Evolutionary conservation across 2,888 invertebrate species (phyloP), one percentile per base, ranked within the genome.

Genomic region (Lycocerus yunnanus): DNA sequence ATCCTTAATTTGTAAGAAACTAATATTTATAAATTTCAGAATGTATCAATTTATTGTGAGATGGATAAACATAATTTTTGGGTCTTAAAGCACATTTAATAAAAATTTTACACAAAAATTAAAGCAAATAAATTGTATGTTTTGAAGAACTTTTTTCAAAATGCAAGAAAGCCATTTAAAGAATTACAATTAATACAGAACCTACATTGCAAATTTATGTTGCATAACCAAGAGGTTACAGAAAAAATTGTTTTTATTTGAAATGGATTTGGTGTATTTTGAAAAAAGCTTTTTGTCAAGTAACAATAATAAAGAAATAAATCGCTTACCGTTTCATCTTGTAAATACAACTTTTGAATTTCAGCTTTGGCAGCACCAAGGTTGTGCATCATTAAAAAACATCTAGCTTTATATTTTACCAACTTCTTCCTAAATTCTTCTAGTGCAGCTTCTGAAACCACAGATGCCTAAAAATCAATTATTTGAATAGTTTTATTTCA

Each of bases 391-490:
- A 90, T 88, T 18, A 93, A 84, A 81, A 90, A 90, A 84, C 92
- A 92, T 74, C 90, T 87, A 1, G 90, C 88, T 84, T 91, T 91
- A 83, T 90, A 92, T 84, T 90, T 89, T 18, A 89, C 84, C 18
- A 91, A 82, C 82, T 89, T 89, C 69, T 88, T 87, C 80, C 88
- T 86, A 79, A 90, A 90, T 60, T 88, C 87, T 81, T 90, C 89
- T 6, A 86, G 85, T 1, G 87, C 86, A 6, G 88, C 87, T 81
- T 89, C 89, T 21, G 76, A 68, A 70, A 69, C 69, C 24, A 43
- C 58, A 20, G 61, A 63, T 24, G 79, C 74, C 80, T 82, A 73
- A 80, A 77, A 72, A 58, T 58, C 71, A 68, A 60, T 14, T 21
- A 58, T 59, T 60, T 70, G 13, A 60, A 68, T 14, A 68, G 84